phyloP scores from a whole-genome alignment of 2,888 invertebrate species.

The Pandemis corylana region DNA sequence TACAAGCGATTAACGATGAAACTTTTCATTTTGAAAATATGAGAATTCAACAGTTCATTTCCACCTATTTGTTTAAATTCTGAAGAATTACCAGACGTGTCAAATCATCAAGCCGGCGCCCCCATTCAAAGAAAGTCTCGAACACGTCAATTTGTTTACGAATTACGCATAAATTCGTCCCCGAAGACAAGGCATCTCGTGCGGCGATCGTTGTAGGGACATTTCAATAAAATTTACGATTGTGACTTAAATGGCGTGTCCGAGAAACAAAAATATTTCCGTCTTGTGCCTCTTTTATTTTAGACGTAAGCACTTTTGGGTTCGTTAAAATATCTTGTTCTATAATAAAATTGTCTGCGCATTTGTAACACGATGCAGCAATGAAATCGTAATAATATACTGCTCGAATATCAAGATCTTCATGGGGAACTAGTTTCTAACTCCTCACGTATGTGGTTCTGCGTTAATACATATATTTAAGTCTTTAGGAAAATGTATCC shows the following conservation, averaged over 20 bases:
- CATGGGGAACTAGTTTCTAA: constrained; percentile 6
- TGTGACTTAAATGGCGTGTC: constrained; percentile 83
- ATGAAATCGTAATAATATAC: constrained; percentile 62
- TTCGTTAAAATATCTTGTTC: constrained; percentile 82
- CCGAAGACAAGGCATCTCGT: constrained; percentile 81
- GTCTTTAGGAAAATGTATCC: neutral
- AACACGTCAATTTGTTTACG: constrained; percentile 84
- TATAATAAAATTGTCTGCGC: constrained; percentile 78
- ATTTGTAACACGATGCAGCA: constrained; percentile 67
- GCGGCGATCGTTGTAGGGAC: constrained; percentile 82
- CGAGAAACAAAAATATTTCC: constrained; percentile 78
- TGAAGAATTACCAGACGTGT: constrained; percentile 73
- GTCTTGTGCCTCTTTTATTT: constrained; percentile 79
- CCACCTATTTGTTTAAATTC: constrained; percentile 37
- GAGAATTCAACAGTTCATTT: neutral
- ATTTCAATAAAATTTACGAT: constrained; percentile 85
- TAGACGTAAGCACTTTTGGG: constrained; percentile 64
- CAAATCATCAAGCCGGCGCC: constrained; percentile 71
- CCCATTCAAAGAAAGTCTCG: constrained; percentile 72
- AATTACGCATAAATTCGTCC: constrained; percentile 85
- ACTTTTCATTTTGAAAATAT: neutral
- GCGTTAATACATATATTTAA: neutral
- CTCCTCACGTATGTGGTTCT: neutral
- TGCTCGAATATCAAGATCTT: no score
- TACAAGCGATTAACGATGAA: neutral